Evolutionary conservation across 2,113 vertebrate species (phyloP).

Genomic region (Alectura lathami): DNA sequence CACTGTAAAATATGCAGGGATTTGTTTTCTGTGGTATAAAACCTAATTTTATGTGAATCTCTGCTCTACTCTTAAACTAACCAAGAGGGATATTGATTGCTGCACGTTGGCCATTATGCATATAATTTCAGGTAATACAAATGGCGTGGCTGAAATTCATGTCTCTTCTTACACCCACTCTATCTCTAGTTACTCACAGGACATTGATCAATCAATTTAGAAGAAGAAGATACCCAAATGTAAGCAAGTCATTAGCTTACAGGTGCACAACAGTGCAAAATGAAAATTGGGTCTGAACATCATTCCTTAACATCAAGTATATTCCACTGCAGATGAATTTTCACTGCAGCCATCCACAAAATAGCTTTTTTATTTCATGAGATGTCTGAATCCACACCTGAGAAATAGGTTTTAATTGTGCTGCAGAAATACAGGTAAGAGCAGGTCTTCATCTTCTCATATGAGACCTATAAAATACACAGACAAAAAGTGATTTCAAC

Average conservation of each 20-base stretch:
- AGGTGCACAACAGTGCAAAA: background rate
- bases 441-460: background rate
- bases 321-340: background rate
- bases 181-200: background rate
- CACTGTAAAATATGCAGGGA: background rate
- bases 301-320: background rate
- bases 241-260: background rate
- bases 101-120: background rate
- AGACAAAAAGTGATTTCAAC: background rate
- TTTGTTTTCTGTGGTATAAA: background rate
- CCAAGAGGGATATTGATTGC: background rate
- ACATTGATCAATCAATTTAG: background rate
- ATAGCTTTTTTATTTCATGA: background rate
- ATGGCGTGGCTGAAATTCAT: background rate
- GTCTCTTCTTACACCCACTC: background rate
- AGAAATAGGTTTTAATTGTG: background rate
- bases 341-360: background rate
- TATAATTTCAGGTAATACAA: background rate
- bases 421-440: background rate
- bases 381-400: background rate
- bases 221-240: background rate
- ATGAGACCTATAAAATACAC: background rate
- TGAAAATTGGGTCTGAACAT: background rate
- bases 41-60: background rate
- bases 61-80: background rate